A percentile compares a stretch with the other conserved stretches of the same genome.
phyloP scores from a whole-genome alignment of 2,797 vertebrate species.

The Pseudotriccus pelzelni region DNA sequence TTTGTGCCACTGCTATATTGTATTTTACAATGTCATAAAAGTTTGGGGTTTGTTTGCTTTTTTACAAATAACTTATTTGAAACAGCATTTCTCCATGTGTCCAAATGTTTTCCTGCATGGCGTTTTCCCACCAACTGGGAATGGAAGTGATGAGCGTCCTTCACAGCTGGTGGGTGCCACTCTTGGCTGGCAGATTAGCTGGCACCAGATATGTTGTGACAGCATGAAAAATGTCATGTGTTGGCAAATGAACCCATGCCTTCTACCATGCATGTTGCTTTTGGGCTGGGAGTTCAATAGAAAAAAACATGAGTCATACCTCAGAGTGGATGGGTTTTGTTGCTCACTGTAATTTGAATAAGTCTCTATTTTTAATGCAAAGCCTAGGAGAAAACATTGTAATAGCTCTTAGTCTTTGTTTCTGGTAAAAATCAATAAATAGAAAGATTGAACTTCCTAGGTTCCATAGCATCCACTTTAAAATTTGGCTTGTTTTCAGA shows the following conservation, averaged over 20 bases:
- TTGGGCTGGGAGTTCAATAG: slow-evolving; percentile 57
- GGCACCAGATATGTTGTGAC: slow-evolving; percentile 51
- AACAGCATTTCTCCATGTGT: not conserved
- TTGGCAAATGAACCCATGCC: slow-evolving; percentile 59
- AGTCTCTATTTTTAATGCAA: slow-evolving; percentile 51
- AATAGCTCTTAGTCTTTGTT: slow-evolving; percentile 48
- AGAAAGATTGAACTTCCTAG: not conserved
- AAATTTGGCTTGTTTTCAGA: not conserved
- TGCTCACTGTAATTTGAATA: slow-evolving; percentile 57
- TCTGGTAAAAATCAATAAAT: slow-evolving; percentile 11
- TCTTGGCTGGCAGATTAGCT: slow-evolving; percentile 41
- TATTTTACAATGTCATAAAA: not conserved
- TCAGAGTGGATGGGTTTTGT: slow-evolving; percentile 57
- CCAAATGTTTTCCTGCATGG: not conserved
- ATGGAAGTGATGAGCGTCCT: slow-evolving; percentile 52
- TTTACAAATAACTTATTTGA: slow-evolving; percentile 15
- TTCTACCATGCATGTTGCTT: slow-evolving; percentile 36
- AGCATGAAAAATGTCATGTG: slow-evolving; percentile 66
- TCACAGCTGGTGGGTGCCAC: slow-evolving; percentile 53
- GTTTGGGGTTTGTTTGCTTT: not conserved
- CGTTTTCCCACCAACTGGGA: not conserved
- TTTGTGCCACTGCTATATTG: not conserved
- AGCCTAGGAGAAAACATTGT: slow-evolving; percentile 30
- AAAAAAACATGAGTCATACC: slow-evolving; percentile 64
- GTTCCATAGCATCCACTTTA: not conserved